Evolutionary conservation across 2,113 vertebrate species (phyloP), one percentile per base, ranked within the genome.

Genomic region (Indicator indicator): DNA sequence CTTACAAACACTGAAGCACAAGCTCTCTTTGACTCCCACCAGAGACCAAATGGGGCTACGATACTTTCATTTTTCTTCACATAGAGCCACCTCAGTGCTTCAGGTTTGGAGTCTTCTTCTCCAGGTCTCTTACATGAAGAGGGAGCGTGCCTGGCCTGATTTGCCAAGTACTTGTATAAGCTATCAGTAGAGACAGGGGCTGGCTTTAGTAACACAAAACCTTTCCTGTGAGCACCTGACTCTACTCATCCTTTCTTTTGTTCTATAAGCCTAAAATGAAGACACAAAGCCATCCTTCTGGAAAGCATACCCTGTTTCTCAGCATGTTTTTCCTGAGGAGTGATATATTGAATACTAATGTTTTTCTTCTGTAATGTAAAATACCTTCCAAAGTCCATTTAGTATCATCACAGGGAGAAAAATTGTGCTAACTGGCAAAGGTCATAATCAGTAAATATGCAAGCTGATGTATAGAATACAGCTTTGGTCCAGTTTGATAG

Each of bases 221-320:
- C 21, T 65, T 19, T 67, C 9, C 56, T 33, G 59, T 1, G 0
- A 14, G 26, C 18, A 44, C 2, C 0, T 33, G 54, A 50, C 11
- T 33, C 5, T 73, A 68, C 17, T 71, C 16, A 7, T 71, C 65
- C 42, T 27, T 30, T 77, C 26, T 78, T 69, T 56, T 46, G 5
- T 54, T 70, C 64, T 28, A 0, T 71, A 56, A 83, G 15, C 15
- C 24, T 68, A 46, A 94, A 93, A 67, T 14, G 44, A 64, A 79
- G 67, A 70, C 59, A 69, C 8, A 73, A 89, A 71, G 6, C 6
- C 4, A 17, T 3, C 11, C 30, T 89, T 72, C 67, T n/a, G 26
- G 56, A 74, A 6, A 73, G 15, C 3, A 88, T 32, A 86, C 9
- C 6, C 9, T 56, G 7, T 38, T 76, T 59, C 36, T 86, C 62